These are phyloP conservation scores for Entomyzon cyanotis DNA, from an alignment of 2,113 vertebrate genomes.

Conservation along the genomic window DNA sequence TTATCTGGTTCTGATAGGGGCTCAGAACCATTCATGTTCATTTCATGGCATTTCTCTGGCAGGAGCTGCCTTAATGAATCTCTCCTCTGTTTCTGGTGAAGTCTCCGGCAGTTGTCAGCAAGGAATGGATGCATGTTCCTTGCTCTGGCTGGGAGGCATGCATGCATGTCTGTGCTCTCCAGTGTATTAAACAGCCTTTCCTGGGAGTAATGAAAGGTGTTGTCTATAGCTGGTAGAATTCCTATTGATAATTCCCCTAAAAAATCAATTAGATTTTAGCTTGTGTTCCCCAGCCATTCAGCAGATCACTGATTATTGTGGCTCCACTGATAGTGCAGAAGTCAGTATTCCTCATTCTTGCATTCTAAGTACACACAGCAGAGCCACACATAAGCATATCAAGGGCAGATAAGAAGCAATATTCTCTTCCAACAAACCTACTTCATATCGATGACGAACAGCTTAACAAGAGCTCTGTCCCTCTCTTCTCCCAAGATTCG, in stretches of 20 bases:
- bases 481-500: neutral
- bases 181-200: neutral
- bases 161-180: neutral
- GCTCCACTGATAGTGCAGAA: neutral
- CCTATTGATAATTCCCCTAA: neutral
- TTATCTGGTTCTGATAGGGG: neutral
- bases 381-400: neutral
- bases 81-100: neutral
- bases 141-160: neutral
- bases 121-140: neutral
- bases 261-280: neutral
- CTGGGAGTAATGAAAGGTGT: neutral
- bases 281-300: neutral
- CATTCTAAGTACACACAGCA: neutral
- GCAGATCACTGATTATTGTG: neutral
- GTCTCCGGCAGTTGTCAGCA: neutral
- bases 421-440: neutral
- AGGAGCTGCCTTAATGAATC: neutral
- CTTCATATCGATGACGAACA: fast-evolving
- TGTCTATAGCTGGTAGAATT: neutral
- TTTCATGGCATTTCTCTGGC: neutral
- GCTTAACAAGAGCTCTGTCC: neutral
- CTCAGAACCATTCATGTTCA: neutral
- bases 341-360: neutral
- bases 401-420: neutral